These are phyloP conservation scores for Sterna hirundo DNA, from an alignment of 2,113 vertebrate genomes.

Conservation along the genomic window DNA sequence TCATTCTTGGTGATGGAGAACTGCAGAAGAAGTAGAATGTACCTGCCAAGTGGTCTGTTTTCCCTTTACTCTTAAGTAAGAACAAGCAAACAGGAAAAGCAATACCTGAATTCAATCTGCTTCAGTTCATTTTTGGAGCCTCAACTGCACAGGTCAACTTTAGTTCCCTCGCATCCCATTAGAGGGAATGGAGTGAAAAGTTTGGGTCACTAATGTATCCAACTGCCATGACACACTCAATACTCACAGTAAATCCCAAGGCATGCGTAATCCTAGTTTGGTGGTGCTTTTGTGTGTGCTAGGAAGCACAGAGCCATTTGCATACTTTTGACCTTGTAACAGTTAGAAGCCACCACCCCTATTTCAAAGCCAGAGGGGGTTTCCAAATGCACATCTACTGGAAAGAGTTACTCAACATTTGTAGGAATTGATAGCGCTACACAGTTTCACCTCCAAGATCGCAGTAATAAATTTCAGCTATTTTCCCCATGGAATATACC, in stretches of 20 bases:
- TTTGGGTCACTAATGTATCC: neutral
- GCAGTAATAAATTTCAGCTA: neutral
- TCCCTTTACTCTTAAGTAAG: neutral
- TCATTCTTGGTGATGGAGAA: neutral
- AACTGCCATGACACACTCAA: neutral
- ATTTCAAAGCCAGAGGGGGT: neutral
- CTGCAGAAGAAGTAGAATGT: neutral
- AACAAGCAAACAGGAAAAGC: neutral
- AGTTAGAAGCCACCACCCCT: neutral
- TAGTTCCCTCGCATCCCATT: neutral
- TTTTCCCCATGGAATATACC: neutral
- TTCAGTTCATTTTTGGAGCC: neutral
- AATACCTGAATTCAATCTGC: neutral
- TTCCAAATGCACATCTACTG: neutral
- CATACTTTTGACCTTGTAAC: neutral
- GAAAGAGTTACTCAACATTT: neutral
- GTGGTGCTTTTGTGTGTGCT: neutral
- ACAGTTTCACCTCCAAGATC: neutral
- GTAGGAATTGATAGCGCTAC: neutral
- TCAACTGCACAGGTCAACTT: accelerated
- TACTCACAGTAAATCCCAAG: neutral
- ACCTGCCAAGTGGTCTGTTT: neutral
- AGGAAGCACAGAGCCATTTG: neutral
- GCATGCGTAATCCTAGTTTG: accelerated
- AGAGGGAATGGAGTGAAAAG: neutral